Evolutionary conservation across 2,888 invertebrate species (phyloP).

Genomic region (Cheilosia urbana): DNA sequence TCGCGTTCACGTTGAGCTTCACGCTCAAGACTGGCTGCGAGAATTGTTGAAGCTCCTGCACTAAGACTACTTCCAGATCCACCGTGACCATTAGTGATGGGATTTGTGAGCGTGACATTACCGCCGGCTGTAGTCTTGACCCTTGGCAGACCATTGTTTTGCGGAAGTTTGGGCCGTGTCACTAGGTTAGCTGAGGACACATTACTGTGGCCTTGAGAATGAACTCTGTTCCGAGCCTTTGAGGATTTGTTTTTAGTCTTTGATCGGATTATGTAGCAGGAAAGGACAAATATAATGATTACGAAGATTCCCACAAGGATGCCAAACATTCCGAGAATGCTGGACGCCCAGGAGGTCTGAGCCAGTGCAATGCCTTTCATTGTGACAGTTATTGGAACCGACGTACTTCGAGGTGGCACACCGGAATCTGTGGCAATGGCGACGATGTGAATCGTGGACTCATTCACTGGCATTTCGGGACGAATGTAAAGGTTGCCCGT

Average conservation of each 20-base stretch:
- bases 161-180: constrained; percentile 80
- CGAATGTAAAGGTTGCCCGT: constrained; percentile 87
- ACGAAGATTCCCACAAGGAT: constrained; percentile 90
- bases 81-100: constrained; percentile 81
- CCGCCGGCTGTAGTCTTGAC: constrained; percentile 76
- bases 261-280: constrained; percentile 91
- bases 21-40: constrained; percentile 85
- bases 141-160: constrained; percentile 59
- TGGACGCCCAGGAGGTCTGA: constrained; percentile 84
- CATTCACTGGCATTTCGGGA: constrained; percentile 83
- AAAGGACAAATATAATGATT: constrained; percentile 89
- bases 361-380: constrained; percentile 84
- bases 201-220: constrained; percentile 82
- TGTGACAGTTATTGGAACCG: constrained; percentile 88
- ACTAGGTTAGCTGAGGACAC: constrained; percentile 83
- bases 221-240: constrained; percentile 82
- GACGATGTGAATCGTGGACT: constrained; percentile 89
- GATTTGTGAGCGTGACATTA: constrained; percentile 81
- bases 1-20: constrained; percentile 83
- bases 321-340: constrained; percentile 86
- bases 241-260: constrained; percentile 80
- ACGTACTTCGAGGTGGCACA: constrained; percentile 90
- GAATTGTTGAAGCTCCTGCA: constrained; percentile 86
- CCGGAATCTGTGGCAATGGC: constrained; percentile 94
- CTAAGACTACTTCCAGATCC: constrained; percentile 86